Evolutionary conservation across 2,888 invertebrate species (phyloP), one percentile per base, ranked within the genome.

Genomic region (Chironomus tentans): DNA sequence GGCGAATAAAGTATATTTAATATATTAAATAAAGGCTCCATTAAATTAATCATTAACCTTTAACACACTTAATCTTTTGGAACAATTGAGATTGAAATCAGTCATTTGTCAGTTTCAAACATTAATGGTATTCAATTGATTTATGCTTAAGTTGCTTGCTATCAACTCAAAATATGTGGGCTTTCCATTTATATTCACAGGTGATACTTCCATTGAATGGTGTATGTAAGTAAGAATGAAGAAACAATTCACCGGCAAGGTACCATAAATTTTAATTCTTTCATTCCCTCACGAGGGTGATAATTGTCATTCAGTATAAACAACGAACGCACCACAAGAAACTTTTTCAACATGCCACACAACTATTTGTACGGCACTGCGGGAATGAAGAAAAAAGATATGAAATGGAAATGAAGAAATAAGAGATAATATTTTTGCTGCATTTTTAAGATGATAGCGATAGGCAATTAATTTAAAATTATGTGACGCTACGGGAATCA

Each of bases 401-500:
- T 38, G 38, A 38, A 38, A 38, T 38, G 38, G 38, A 38, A 38
- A 38, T 38, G 38, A 38, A 65, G 65, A 65, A 24, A 65, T 56
- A 18, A 56, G 38, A 38, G 38, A 38, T 38, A 38, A 38, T 38
- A 38, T 15, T 56, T 56, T 56, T 56, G n/a, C 18, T 56, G 56
- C 38, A 38, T 38, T 15, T 15, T 56, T 18, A 3, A 56, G 56
- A 56, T 71, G 71, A 56, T 56, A 56, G 71, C 56, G 71, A 65
- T 21, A 21, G 22, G 65, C 24, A 65, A 65, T 65, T 65, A 65
- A 65, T 21, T 22, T 7, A 22, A 65, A 65, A 65, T 73, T 73
- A 62, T 56, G 62, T 61, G 72, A 73, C 72, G 72, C 72, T 46
- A 61, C 72, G 18, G 72, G 72, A 38, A 62, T 38, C 28, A 62